Percentiles rank a stretch among this genome's conserved stretches.
These are phyloP conservation scores for Aphyosemion australe DNA, from an alignment of 2,113 vertebrate species.

Conservation along the genomic window DNA sequence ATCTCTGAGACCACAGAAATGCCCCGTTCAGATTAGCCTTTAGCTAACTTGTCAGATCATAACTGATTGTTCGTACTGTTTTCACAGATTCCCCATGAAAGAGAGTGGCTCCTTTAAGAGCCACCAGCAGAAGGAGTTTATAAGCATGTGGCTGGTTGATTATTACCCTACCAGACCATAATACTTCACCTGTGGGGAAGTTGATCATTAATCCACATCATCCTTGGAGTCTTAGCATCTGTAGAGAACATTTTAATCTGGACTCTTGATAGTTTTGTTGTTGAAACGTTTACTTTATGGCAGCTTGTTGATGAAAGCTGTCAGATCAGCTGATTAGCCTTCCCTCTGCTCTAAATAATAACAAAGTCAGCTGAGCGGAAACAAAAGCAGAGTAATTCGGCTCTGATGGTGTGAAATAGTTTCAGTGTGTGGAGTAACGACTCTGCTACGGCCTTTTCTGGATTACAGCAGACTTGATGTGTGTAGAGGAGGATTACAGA, in stretches of 20 bases:
- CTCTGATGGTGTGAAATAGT: neutral
- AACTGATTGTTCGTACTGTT: no score
- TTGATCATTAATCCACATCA: constrained; percentile 53
- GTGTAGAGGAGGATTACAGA: constrained; percentile 27
- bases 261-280: neutral
- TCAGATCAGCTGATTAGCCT: neutral
- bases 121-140: no score
- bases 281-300: no score
- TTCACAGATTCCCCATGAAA: no score
- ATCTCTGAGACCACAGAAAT: no score
- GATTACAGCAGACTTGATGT: constrained; percentile 37
- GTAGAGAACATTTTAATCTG: neutral
- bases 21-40: no score
- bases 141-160: constrained; percentile 45
- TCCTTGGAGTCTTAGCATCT: neutral
- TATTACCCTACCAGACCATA: constrained; percentile 38
- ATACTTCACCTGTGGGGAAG: constrained; percentile 33
- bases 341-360: neutral
- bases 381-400: neutral
- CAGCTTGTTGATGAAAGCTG: neutral
- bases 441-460: constrained; percentile 19
- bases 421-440: neutral
- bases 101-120: no score
- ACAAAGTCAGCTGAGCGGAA: constrained; percentile 5
- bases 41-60: no score